Conservation (phyloP, 2,888 invertebrate species). For the Drosophila subquinaria region DNA sequence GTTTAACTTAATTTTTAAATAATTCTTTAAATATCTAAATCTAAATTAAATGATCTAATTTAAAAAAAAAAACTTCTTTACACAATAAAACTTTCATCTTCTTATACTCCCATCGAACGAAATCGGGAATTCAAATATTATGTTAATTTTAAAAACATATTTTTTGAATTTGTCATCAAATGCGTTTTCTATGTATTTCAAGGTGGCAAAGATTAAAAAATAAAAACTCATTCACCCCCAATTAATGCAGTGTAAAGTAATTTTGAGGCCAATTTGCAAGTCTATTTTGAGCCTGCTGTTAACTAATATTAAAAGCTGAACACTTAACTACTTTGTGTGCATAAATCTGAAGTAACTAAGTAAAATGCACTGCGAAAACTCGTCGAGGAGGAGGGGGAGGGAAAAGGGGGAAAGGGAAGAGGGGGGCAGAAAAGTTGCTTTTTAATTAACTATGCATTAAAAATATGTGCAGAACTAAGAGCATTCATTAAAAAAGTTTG, state of each 20-base stretch:
- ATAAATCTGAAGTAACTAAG: slow-evolving; percentile 56
- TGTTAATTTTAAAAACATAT: neutral
- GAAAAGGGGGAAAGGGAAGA: no score
- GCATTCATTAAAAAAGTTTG: slow-evolving; percentile 82
- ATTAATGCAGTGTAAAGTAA: slow-evolving; percentile 22
- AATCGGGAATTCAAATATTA: neutral
- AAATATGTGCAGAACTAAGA: slow-evolving; percentile 80
- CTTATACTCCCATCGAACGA: no score
- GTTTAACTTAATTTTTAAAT: no score
- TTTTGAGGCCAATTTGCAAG: slow-evolving; percentile 59
- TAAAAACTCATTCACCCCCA: neutral
- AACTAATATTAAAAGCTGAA: slow-evolving; percentile 54
- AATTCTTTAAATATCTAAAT: no score
- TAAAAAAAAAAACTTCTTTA: no score
- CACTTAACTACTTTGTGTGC: slow-evolving; percentile 64
- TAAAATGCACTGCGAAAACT: slow-evolving; percentile 30
- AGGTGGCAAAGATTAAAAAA: neutral
- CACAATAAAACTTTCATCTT: no score
- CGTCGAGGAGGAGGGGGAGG: no score
- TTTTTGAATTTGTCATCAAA: no score
- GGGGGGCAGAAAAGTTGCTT: slow-evolving; percentile 58
- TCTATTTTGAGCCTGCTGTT: slow-evolving; percentile 55
- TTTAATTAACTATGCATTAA: slow-evolving; percentile 79
- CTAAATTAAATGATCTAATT: no score
- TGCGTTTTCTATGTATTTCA: no score